Base-by-base conservation (phyloP, 2,888 invertebrate genomes). In the Cryptocephalus moraei region DNA sequence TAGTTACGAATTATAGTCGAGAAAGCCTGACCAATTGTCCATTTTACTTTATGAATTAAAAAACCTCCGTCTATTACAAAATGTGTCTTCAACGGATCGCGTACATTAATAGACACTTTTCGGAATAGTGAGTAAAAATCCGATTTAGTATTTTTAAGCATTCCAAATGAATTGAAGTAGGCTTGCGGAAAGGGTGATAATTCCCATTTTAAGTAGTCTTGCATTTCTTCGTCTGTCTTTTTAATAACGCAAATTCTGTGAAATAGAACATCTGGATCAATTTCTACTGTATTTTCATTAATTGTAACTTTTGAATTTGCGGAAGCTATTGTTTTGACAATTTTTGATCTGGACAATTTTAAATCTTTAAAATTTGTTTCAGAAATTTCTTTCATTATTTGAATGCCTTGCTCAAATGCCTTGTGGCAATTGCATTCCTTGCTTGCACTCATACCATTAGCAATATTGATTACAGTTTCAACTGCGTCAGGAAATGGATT, bases 121-220 rank as follows among this genome's bases (percentile, higher is more conserved):
- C 22, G 10, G 43, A 47, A 44, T 32, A 32, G 38, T 33, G 11
- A 43, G 44, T 47, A 47, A 13, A 47, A 44, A 32, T 39, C 40
- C 11, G 47, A 47, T 14, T 47, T 47, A 12, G 44, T 47, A 44
- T 43, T 47, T 33, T 43, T 47, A 12, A 43, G 44, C 40, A 47
- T 43, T 39, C 44, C 47, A 33, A 43, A 43, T 34, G 8, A 41
- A 14, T 47, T 44, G 34, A 47, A 47, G 40, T 40, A 40, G 22
- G 39, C 43, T 22, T 43, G 39, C 39, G 43, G 39, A 36, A 43
- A 43, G 32, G 47, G 47, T 13, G 43, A 43, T 14, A 43, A 47
- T 32, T 47, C 47, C 32, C 32, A 47, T 34, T 43, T 47, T 8
- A 47, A 34, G 34, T 44, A 47, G 22, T 47, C 43, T 32, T n/a